Evolutionary conservation across 2,888 invertebrate species (phyloP), one percentile per base, ranked within the genome.

Genomic region (Amiota minor): DNA sequence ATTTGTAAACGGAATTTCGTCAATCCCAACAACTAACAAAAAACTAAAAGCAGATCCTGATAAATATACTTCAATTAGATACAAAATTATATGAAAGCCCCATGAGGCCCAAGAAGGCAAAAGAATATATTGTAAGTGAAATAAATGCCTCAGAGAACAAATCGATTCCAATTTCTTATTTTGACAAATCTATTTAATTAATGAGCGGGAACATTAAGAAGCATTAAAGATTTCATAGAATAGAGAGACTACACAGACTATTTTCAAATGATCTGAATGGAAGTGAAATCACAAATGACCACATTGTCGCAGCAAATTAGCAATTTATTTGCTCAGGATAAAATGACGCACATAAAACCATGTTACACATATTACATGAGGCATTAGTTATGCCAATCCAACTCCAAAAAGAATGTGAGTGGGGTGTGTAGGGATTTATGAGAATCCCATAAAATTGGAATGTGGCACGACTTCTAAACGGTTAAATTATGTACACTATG

Each of bases 221-320:
- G 35, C 62, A 62, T 61, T 14, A 61, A 23, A 35, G 61, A 14
- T 45, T 18, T 47, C 50, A 50, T n/a, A 49, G 50, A 45, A 49
- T 12, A 45, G 45, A 71, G 9, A 49, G n/a, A 55, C 20, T 14
- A 20, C n/a, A 65, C 14, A 14, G 47, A 49, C 50, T 14, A 9
- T 16, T 16, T 14, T 16, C n/a, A 59, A 59, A 35, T 35, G 35
- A 35, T 6, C 2, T 35, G 35, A 35, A 35, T 4, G 2, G 35
- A 35, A 35, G 20, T 10, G 46, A 82, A 81, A 84, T 81, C 81
- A 81, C 84, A 76, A 83, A 82, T 85, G 81, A 82, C 84, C 86
- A 86, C 85, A 85, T 86, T 79, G 83, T 82, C 81, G 83, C 83
- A 79, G 81, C 81, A 86, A 85, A 86, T 86, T 85, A 86, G 86